Conservation (phyloP, 1,140 invertebrate genomes). For the Drosophila willistoni region DNA sequence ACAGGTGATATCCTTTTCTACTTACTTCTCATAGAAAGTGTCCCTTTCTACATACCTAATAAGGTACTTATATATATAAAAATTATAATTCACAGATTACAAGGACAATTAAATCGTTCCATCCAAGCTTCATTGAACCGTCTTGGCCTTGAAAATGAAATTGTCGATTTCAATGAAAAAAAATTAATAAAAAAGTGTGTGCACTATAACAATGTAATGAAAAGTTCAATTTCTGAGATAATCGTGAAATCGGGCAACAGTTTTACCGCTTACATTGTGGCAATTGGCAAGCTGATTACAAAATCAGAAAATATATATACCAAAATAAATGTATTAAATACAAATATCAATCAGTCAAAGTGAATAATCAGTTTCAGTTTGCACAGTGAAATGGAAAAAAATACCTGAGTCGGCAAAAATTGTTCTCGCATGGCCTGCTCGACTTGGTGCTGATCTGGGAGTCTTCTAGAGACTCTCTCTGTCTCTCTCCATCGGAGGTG, state of each 20-base stretch:
- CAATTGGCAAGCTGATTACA: conserved; percentile 25
- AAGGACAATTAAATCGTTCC: too few species aligned
- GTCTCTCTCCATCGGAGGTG: too few species aligned
- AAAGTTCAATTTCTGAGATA: neutral
- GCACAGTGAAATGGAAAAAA: neutral
- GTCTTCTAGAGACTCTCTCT: neutral
- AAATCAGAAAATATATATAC: conserved; percentile 1
- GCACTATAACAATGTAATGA: conserved; percentile 2
- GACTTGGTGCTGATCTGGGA: neutral
- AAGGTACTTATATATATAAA: too few species aligned
- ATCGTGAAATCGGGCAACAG: neutral
- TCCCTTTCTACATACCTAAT: too few species aligned
- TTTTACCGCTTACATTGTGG: neutral
- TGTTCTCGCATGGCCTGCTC: neutral
- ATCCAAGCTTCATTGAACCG: neutral
- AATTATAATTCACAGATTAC: too few species aligned
- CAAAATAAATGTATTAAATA: conserved; percentile 19
- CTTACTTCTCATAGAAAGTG: too few species aligned
- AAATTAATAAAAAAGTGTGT: neutral
- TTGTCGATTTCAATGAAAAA: neutral
- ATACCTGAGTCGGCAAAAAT: neutral
- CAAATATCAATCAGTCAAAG: neutral
- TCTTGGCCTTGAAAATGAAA: conserved; percentile 1
- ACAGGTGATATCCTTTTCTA: too few species aligned
- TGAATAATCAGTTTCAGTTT: conserved; percentile 1